A percentile compares a stretch with the other conserved stretches of the same genome.
phyloP scores from a whole-genome alignment of 1,140 invertebrate genomes.

The Papilio xuthus region DNA sequence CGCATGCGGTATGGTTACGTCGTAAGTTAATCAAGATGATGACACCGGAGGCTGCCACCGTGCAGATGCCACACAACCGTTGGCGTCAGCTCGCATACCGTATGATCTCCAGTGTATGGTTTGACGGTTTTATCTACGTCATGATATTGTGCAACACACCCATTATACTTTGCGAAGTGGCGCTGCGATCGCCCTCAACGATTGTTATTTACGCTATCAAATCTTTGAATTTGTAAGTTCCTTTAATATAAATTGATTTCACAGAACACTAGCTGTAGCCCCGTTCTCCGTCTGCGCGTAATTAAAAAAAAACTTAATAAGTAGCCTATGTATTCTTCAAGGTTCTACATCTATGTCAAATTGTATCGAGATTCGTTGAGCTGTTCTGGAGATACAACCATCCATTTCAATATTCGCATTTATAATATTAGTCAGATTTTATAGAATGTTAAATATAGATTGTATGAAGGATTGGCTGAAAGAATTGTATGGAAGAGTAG shows the following conservation, averaged over 20 bases:
- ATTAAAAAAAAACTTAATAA: too few species aligned
- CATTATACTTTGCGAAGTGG: constrained; percentile 69
- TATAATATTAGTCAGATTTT: too few species aligned
- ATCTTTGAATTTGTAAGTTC: constrained; percentile 67
- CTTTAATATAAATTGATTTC: neutral
- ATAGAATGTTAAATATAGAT: too few species aligned
- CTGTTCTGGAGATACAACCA: too few species aligned
- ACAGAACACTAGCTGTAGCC: neutral
- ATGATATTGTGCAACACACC: constrained; percentile 74
- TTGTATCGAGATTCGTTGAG: too few species aligned
- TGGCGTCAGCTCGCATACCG: constrained; percentile 64
- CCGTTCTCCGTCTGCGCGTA: too few species aligned
- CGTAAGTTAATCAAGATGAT: constrained; percentile 67
- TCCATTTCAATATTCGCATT: too few species aligned
- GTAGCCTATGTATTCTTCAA: too few species aligned
- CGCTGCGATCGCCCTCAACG: constrained; percentile 49
- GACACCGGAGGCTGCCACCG: constrained; percentile 59
- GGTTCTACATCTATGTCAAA: too few species aligned
- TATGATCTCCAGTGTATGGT: constrained; percentile 65
- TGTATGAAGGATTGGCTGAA: too few species aligned
- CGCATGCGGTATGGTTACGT: constrained; percentile 66
- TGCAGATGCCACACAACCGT: constrained; percentile 54
- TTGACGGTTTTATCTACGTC: constrained; percentile 68
- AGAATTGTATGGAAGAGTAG: too few species aligned
- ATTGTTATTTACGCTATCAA: constrained; percentile 55